A percentile compares a stretch with the other conserved stretches of the same genome.
Conservation (phyloP, 2,888 invertebrate species). For the Dynastes grantii region DNA sequence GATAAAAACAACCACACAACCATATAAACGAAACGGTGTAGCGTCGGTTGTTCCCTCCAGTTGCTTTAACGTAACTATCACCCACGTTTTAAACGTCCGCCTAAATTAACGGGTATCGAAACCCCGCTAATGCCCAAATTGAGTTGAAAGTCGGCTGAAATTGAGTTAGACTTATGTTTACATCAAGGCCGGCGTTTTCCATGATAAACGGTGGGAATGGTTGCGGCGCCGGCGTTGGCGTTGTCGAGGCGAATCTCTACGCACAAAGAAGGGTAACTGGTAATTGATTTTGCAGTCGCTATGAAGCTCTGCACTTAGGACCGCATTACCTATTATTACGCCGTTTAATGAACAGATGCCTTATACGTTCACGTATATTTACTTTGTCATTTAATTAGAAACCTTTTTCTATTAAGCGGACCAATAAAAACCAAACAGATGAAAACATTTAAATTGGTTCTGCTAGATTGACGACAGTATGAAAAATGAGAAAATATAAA, state of each 20-base stretch:
- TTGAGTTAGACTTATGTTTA: constrained; percentile 53
- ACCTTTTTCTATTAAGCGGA: background rate
- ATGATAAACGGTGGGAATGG: constrained; percentile 8
- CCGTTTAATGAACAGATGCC: constrained; percentile 37
- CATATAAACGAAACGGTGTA: background rate
- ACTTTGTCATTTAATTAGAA: constrained; percentile 7
- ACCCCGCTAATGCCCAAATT: constrained; percentile 45
- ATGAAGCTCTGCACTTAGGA: constrained; percentile 51
- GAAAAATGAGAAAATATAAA: no score
- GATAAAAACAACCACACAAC: no score
- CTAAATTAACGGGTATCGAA: constrained; percentile 41
- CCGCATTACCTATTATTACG: constrained; percentile 42
- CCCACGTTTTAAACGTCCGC: constrained; percentile 28
- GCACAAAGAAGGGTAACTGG: constrained; percentile 46
- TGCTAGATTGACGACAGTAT: no score
- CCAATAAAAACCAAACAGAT: background rate
- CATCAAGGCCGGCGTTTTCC: constrained; percentile 44
- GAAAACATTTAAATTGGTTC: no score
- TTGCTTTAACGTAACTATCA: constrained; percentile 10
- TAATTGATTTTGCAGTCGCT: constrained; percentile 51
- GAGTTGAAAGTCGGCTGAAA: constrained; percentile 51
- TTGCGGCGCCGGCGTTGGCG: constrained; percentile 21
- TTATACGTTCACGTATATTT: constrained; percentile 22
- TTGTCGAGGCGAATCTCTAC: constrained; percentile 1
- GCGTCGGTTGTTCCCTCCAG: background rate